Evolutionary conservation across 92 coral and sea anemone species (phyloP), one percentile per base, ranked within the genome.

Genomic region (Palythoa grandis): DNA sequence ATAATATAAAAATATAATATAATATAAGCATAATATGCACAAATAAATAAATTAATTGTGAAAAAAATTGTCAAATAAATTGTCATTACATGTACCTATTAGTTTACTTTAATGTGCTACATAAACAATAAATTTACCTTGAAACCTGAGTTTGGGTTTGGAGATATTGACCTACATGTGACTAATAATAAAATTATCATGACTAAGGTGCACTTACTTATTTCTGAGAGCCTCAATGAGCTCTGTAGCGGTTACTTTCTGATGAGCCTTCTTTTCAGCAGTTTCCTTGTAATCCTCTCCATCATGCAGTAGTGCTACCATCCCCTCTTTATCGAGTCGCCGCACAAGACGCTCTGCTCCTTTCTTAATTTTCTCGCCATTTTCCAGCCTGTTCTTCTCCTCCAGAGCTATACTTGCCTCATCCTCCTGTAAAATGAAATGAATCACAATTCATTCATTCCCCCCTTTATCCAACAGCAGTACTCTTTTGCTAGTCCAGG

Each of bases 261-360:
- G 95, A 24, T 94, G 89, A 76, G 90, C 98, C 82, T 94, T 91
- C 88, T 88, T 92, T 3, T 88, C 95, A 19, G 91, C 91, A 79
- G 86, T 91, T 63, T 94, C 98, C 75, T 91, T 95, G 86, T 91
- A 89, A 24, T 96, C 98, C 53, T 94, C 98, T 38, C 90, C 92
- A 43, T 94, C 98, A 82, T 92, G 97, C 58, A 96, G 85, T n/a
- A 96, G 89, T 12, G 98, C 98, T 20, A 77, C 83, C 65, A 96
- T 93, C 19, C 98, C 98, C 72, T 94, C 98, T 25, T 96, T 93
- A 88, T 96, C 98, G 57, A 96, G 91, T 65, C 98, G 91, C 60
- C 95, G 84, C 38, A 95, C 90, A 37, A 98, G 90, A 4, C 92
- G 88, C 37, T 92, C 85, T 23, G 98, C 95, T 70, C 91, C 89